Conservation (phyloP, 2,797 vertebrate genomes). For the Paramormyrops hopkinsi region DNA sequence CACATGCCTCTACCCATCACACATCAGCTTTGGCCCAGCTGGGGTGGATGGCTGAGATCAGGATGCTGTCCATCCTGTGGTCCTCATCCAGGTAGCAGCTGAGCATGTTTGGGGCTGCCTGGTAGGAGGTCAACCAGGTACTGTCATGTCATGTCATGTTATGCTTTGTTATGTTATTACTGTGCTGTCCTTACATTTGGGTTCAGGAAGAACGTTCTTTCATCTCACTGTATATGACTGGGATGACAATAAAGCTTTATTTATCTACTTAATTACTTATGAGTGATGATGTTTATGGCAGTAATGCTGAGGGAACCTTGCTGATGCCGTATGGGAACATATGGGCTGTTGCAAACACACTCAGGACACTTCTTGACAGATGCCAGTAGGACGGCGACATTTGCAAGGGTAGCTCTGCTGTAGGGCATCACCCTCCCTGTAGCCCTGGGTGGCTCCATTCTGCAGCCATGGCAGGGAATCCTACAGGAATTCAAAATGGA, state of each 20-base stretch:
- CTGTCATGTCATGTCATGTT: not conserved
- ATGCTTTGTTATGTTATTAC: not conserved
- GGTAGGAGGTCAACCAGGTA: conserved; percentile 23
- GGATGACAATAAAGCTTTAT: not conserved
- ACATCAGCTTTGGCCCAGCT: conserved; percentile 55
- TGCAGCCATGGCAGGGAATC: conserved; percentile 56
- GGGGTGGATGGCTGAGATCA: conserved; percentile 51
- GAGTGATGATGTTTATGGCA: not conserved
- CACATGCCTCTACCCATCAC: conserved; percentile 47
- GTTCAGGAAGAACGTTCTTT: not conserved
- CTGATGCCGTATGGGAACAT: conserved; percentile 62
- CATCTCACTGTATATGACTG: not conserved
- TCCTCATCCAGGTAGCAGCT: conserved; percentile 52
- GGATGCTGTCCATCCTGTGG: conserved; percentile 42
- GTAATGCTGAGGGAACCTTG: conserved; percentile 53
- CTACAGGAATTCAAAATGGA: conserved; percentile 35
- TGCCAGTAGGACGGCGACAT: conserved; percentile 52
- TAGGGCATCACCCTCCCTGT: conserved; percentile 53
- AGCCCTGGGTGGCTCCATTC: conserved; percentile 49
- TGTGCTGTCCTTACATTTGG: conserved; percentile 26
- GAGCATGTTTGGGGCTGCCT: conserved; percentile 47
- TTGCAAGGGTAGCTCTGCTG: conserved; percentile 62
- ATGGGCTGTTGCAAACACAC: conserved; percentile 34
- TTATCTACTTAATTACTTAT: not conserved
- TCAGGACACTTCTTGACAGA: conserved; percentile 54